Evolutionary conservation across 2,888 invertebrate genomes (phyloP).

Genomic region (Luperina nickerlii): DNA sequence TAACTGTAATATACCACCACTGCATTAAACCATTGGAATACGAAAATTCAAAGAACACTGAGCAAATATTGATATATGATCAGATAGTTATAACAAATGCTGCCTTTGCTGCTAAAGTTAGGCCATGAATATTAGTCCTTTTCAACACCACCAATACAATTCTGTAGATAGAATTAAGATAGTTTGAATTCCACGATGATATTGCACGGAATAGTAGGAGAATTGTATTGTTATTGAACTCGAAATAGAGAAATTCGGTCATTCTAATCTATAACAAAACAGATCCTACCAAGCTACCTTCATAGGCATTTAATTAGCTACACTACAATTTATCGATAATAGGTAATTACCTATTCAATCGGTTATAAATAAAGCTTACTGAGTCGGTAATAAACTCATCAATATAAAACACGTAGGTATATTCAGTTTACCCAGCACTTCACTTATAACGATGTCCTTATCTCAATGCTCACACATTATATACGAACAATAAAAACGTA

Average conservation of each 20-base stretch:
- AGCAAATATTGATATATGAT: constrained; percentile 71
- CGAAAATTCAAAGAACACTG: constrained; percentile 69
- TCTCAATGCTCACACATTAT: neutral
- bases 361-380: neutral
- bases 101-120: constrained; percentile 28
- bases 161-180: constrained; percentile 25
- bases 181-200: constrained; percentile 2
- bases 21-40: constrained; percentile 65
- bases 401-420: neutral
- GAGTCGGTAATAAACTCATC: neutral
- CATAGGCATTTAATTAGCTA: neutral
- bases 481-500: constrained; percentile 17
- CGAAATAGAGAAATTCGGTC: neutral
- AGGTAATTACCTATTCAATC: neutral
- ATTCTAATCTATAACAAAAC: neutral
- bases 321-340: neutral
- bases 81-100: constrained; percentile 46
- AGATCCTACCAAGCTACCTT: neutral
- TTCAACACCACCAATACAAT: constrained; percentile 39
- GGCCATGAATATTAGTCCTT: constrained; percentile 36
- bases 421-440: constrained; percentile 5
- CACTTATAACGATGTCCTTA: neutral
- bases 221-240: neutral
- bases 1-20: constrained; percentile 71
- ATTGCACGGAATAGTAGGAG: constrained; percentile 1